Percentiles rank a stretch among this genome's conserved stretches.
Conservation (phyloP, 2,797 vertebrate genomes). For the Ispidina lecontei region DNA sequence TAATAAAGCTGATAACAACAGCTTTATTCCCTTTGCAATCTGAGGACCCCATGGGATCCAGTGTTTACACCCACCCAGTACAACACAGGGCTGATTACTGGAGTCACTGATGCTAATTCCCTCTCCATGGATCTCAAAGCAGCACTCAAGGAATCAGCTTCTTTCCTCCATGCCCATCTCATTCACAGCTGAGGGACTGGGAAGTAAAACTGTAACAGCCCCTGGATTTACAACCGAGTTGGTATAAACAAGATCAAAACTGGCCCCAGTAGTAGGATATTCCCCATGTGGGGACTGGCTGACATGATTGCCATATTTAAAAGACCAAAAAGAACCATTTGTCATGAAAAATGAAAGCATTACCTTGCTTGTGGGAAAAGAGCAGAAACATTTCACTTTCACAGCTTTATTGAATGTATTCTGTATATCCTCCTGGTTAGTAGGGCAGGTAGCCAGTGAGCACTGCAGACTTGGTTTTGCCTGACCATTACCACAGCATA, state of each 20-base stretch:
- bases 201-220: background rate
- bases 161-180: background rate
- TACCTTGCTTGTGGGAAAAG: constrained; percentile 17
- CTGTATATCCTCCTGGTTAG: background rate
- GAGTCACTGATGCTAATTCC: background rate
- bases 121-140: background rate
- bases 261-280: constrained; percentile 11
- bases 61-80: background rate
- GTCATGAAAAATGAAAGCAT: background rate
- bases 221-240: constrained; percentile 17
- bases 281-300: background rate
- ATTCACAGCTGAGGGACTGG: background rate
- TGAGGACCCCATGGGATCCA: background rate
- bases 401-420: background rate
- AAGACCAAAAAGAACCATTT: constrained; percentile 3
- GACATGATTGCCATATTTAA: constrained; percentile 16
- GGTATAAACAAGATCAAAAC: constrained; percentile 32
- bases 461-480: background rate
- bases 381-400: background rate
- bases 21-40: background rate
- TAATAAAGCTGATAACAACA: background rate
- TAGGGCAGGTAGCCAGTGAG: background rate
- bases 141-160: background rate
- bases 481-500: background rate
- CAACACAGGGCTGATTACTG: background rate